Evolutionary conservation across 2,888 invertebrate genomes (phyloP), one percentile per base, ranked within the genome.

Genomic region (Melipona bicolor): DNA sequence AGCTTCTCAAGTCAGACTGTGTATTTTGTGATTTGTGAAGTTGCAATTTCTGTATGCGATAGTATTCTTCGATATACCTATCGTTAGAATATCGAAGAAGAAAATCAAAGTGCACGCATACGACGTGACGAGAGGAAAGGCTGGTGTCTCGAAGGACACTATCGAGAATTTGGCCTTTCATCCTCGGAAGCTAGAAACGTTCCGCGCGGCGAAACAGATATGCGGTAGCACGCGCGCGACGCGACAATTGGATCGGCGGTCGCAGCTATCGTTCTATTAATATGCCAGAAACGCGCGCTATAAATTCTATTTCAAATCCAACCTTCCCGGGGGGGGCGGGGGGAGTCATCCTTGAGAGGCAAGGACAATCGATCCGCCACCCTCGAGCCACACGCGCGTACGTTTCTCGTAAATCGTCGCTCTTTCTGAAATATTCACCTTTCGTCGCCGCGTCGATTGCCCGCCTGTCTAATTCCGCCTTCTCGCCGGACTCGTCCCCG

Each of bases 291-390:
- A 86, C 87, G 86, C 86, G 83, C 69, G 87, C 88, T 87, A 90
- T 91, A 90, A 91, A 91, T 91, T 90, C 85, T 86, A 89, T 91
- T 87, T 77, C 82, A 75, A 85, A 75, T 68, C 83, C 77, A 61
- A 61, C 27, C 83, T 84, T 75, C 65, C 32, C 32, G 4, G 32
- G 32, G 4, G 32, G 43, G 1, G 9, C 9, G 1, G 36, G 36
- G 9, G 69, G 68, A 77, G 79, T 11, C 81, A 90, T 87, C 90
- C 89, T 90, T 90, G 89, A 87, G 88, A 85, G 84, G 79, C 92
- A 91, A 92, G 92, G 90, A 89, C 92, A 88, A 92, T 92, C 91
- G 92, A 92, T 92, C 89, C 86, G 76, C 68, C 77, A 82, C 79
- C 83, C 83, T 87, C 77, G 78, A 80, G 21, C 19, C 32, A 62